phyloP scores from a whole-genome alignment of 2,113 vertebrate species.

The Zosterops hypoxanthus region DNA sequence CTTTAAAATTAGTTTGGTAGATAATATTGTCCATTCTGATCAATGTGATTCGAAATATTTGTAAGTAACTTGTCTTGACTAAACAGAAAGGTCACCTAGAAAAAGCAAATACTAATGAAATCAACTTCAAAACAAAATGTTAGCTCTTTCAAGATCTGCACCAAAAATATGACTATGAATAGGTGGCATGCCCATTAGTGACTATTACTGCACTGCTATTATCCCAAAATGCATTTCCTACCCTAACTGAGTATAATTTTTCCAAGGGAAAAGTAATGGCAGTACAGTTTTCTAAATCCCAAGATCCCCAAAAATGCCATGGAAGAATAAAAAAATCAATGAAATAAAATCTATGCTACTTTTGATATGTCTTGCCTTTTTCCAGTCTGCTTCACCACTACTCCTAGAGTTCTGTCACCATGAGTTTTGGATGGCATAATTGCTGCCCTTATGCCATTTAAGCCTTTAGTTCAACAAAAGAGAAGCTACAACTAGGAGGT shows the following conservation, averaged over 20 bases:
- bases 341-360: not conserved
- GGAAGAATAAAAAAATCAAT: not conserved
- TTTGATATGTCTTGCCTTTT: constrained; percentile 6
- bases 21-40: not conserved
- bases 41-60: not conserved
- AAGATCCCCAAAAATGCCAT: not conserved
- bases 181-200: not conserved
- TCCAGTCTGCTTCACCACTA: not conserved
- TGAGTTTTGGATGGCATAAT: not conserved
- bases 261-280: not conserved
- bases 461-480: constrained; percentile 35
- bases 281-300: not conserved
- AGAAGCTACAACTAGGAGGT: not conserved
- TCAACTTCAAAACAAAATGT: not conserved
- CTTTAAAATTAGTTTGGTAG: not conserved
- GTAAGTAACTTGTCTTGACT: not conserved
- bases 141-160: not conserved
- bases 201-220: not conserved
- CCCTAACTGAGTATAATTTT: not conserved
- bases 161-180: not conserved
- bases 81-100: not conserved
- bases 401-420: not conserved
- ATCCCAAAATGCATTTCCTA: not conserved
- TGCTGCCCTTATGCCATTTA: constrained; percentile 6
- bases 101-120: not conserved